Evolutionary conservation across 2,888 invertebrate species (phyloP), one percentile per base, ranked within the genome.

Genomic region (Azorinus chamasolen): DNA sequence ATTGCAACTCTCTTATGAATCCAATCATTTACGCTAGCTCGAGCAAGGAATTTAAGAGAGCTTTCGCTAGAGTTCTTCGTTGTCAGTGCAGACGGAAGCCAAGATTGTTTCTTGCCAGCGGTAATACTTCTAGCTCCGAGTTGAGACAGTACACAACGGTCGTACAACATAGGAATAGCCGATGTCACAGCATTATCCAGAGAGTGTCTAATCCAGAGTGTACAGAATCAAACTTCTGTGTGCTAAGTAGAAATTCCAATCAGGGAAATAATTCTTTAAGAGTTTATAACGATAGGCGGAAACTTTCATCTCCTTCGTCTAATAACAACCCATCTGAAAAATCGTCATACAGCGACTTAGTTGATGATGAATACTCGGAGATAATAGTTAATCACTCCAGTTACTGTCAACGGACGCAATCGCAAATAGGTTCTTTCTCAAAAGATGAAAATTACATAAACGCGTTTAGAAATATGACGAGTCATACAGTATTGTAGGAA

Each of bases 1-100:
- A 96, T 92, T 94, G 94, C 84, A 96, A 96, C 94, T 95, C 95
- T 0, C 95, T 95, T 18, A 94, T 95, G 76, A 95, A 96, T 88
- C 95, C 95, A 0, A 93, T 95, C 55, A 95, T 96, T 76, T 96
- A 96, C 92, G 95, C 95, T 2, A 87, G 95, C 93, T 86, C 95
- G 89, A 89, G 94, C 64, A 90, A 93, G 45, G 94, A 94, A 81
- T 94, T 94, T 87, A 93, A 94, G 70, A 89, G 94, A 70, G 94
- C 94, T 46, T 94, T 94, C 87, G 89, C 91, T n/a, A 87, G 92
- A 14, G 93, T 94, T 46, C 87, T 94, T n/a, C 91, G 91, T 64
- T 93, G 94, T 68, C 79, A 85, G 45, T 86, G 78, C 71, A 70
- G 79, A 41, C 75, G 86, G 8, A 64, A 65, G 45, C 63, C 58